Evolutionary conservation across 2,888 invertebrate genomes (phyloP).

Genomic region (Punctoribates punctum): DNA sequence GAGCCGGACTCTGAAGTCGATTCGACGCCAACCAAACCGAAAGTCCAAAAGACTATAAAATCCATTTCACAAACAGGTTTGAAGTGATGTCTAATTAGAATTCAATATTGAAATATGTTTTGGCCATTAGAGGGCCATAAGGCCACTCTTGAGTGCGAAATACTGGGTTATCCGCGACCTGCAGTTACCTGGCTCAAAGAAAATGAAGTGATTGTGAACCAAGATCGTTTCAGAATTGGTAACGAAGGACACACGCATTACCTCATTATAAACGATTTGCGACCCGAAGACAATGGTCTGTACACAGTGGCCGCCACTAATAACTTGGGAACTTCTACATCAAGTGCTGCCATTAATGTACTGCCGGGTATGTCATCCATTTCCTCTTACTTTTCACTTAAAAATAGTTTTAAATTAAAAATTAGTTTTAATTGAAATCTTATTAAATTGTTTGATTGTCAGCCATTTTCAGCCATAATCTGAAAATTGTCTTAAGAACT

Average conservation of each 20-base stretch:
- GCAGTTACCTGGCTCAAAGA: conserved; percentile 80
- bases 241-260: conserved; percentile 63
- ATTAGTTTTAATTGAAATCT: no score
- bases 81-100: conserved; percentile 55
- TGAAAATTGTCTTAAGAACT: no score
- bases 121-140: conserved; percentile 69
- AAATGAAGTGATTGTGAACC: conserved; percentile 67
- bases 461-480: no score
- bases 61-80: conserved; percentile 52
- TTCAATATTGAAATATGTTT: background rate
- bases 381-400: background rate
- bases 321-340: conserved; percentile 67
- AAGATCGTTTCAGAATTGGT: conserved; percentile 62
- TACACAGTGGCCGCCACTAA: conserved; percentile 86
- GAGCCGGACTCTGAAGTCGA: conserved; percentile 42
- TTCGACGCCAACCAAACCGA: conserved; percentile 57
- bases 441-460: no score
- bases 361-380: conserved; percentile 42
- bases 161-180: conserved; percentile 77
- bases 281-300: conserved; percentile 74
- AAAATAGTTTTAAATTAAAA: background rate
- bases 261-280: conserved; percentile 67
- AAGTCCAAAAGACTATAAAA: conserved; percentile 69
- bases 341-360: conserved; percentile 81
- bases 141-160: conserved; percentile 72